Evolutionary conservation across 2,888 invertebrate species (phyloP).

Genomic region (Gortyna flavago): DNA sequence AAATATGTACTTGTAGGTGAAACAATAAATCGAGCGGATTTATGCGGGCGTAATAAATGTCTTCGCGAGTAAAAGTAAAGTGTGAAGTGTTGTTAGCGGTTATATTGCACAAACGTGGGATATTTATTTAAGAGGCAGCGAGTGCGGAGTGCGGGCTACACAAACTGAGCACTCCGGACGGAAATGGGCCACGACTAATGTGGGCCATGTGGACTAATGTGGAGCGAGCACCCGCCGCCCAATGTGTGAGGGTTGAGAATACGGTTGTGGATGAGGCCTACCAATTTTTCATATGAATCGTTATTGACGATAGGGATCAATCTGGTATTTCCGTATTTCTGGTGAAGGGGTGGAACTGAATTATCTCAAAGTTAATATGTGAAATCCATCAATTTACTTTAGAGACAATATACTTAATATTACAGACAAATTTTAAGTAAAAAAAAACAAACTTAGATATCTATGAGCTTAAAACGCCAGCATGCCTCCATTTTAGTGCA

Average conservation of each 20-base stretch:
- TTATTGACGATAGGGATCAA: not conserved
- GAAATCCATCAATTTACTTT: not conserved
- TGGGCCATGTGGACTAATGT: slow-evolving; percentile 56
- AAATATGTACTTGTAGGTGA: slow-evolving; percentile 67
- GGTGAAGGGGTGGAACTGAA: not conserved
- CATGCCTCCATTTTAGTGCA: not conserved
- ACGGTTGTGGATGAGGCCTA: not conserved
- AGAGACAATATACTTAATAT: not conserved
- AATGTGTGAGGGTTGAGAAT: slow-evolving; percentile 38
- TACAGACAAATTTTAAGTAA: not conserved
- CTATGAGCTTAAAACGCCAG: not conserved
- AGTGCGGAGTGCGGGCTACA: slow-evolving; percentile 74
- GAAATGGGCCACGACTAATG: slow-evolving; percentile 88
- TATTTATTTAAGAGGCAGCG: slow-evolving; percentile 87
- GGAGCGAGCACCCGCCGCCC: slow-evolving; percentile 62
- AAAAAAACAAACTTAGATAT: not conserved
- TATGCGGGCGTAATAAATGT: slow-evolving; percentile 83
- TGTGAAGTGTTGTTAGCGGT: slow-evolving; percentile 87
- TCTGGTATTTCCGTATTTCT: not conserved
- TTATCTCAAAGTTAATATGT: not conserved
- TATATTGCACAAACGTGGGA: slow-evolving; percentile 86
- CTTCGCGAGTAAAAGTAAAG: slow-evolving; percentile 78
- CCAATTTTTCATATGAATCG: not conserved
- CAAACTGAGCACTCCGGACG: slow-evolving; percentile 83
- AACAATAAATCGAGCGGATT: slow-evolving; percentile 82